Conservation (phyloP, 2,113 vertebrate genomes). For the Corydoras maculifer region DNA sequence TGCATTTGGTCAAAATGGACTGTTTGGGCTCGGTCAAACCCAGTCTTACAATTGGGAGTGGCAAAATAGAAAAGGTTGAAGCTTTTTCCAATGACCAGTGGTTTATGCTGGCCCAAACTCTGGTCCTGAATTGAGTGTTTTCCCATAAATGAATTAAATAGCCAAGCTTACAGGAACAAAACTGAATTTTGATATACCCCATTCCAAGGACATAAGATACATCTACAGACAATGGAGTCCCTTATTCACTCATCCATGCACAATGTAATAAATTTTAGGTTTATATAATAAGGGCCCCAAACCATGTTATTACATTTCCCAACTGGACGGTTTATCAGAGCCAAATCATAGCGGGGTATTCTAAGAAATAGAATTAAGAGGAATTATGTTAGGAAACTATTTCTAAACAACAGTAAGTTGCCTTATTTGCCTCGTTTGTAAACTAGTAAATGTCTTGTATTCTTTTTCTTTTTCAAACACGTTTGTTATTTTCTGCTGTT, state of each 20-base stretch:
- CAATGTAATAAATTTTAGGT: constrained; percentile 54
- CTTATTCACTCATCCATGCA: constrained; percentile 39
- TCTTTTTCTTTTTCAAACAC: too few relatives aligned
- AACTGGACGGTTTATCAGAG: constrained; percentile 50
- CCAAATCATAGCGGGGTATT: constrained; percentile 46
- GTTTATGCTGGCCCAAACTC: constrained; percentile 64
- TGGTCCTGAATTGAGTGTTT: constrained; percentile 61
- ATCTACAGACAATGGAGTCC: constrained; percentile 47
- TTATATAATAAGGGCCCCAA: constrained; percentile 49
- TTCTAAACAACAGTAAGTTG: background rate
- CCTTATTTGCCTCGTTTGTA: background rate
- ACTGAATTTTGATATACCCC: constrained; percentile 49
- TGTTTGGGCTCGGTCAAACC: constrained; percentile 53
- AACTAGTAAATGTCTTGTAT: too few relatives aligned
- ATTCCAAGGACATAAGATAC: constrained; percentile 52
- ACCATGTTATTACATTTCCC: constrained; percentile 52
- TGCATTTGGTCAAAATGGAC: constrained; percentile 62
- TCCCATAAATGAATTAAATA: constrained; percentile 63
- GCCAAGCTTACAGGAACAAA: constrained; percentile 61
- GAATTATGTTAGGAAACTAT: constrained; percentile 21
- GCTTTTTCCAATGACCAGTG: constrained; percentile 64
- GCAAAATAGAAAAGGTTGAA: constrained; percentile 53
- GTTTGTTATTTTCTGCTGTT: too few relatives aligned
- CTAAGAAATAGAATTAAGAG: constrained; percentile 11
- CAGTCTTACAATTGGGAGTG: constrained; percentile 55